These are phyloP conservation scores for Cabera pusaria DNA, from an alignment of 2,888 invertebrate species.

Conservation along the genomic window DNA sequence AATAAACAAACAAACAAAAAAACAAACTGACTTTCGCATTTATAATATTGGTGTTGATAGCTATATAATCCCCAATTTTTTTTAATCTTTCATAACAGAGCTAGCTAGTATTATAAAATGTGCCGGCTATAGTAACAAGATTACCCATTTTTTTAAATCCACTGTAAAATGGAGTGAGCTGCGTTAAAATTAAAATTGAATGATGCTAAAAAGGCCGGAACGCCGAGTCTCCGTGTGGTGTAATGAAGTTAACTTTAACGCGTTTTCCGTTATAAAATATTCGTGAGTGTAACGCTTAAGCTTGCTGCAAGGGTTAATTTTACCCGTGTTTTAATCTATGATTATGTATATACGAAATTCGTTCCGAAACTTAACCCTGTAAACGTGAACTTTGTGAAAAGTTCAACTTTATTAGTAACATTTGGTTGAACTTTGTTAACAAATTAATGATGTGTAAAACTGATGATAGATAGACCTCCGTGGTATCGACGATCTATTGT, in stretches of 20 bases:
- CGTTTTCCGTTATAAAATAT: constrained; percentile 62
- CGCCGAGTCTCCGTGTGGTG: constrained; percentile 36
- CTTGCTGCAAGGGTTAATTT: constrained; percentile 42
- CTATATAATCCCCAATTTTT: no score
- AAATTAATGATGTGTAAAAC: no score
- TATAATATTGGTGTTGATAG: no score
- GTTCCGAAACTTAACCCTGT: constrained; percentile 6
- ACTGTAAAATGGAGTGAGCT: constrained; percentile 30
- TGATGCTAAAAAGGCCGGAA: constrained; percentile 45
- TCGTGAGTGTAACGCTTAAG: constrained; percentile 44
- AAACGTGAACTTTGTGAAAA: background rate
- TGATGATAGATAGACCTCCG: no score
- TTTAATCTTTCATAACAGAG: no score
- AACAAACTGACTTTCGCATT: no score
- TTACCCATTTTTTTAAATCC: constrained; percentile 29
- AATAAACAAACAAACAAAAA: no score
- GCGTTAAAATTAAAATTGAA: constrained; percentile 47
- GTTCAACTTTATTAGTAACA: no score
- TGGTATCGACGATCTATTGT: no score
- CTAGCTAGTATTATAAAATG: constrained; percentile 10
- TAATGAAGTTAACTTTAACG: constrained; percentile 56
- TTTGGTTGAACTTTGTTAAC: no score
- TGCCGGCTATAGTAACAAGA: constrained; percentile 18
- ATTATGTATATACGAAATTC: constrained; percentile 31
- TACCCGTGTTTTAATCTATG: constrained; percentile 40